Evolutionary conservation across 1,140 invertebrate genomes (phyloP), one percentile per base, ranked within the genome.

Genomic region (Cryptotermes secundus): DNA sequence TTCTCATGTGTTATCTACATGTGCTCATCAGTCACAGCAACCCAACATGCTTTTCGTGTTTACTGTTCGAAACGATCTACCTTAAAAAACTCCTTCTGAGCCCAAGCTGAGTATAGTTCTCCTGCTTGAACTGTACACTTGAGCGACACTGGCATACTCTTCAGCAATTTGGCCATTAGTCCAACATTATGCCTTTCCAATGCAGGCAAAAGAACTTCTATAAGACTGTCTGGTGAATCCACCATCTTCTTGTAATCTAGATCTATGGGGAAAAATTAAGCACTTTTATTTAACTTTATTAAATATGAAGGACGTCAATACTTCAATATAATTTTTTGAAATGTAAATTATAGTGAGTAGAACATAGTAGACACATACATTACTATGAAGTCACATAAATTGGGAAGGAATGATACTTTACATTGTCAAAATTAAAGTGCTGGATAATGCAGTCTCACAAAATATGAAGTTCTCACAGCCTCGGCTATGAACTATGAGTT

Each of bases 231-330:
- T 16, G 65, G 34, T 80, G 49, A 12, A 24, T 83, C 79, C 36
- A 85, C 83, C 22, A 86, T 45, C 59, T 82, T 45, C 19, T 84
- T 81, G 65, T 86, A 86, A 80, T 86, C 85, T 53, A 86, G 85
- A 24, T 85, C 86, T 86, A 49, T 26, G 80, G 9, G 82, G 72
- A 31, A 83, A 10, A 53, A 45, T 3, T 9, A 2, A 83, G 22
- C 19, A 14, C 12, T 36, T 7, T 38, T n/a, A 49, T 19, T 42
- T 24, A 3, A 42, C 9, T 35, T 31, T 42, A n/a, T 82, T n/a
- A 34, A 42, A 22, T 34, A 42, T 2, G n/a, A 22, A 82, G 14
- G n/a, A 31, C 12, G 3, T 22, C 2, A 34, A 34, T 34, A 16
- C n/a, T 14, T 79, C n/a, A 79, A 31, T 24, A n/a, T n/a, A n/a